phyloP scores from a whole-genome alignment of 2,888 invertebrate genomes.

The Macrophya alboannulata region DNA sequence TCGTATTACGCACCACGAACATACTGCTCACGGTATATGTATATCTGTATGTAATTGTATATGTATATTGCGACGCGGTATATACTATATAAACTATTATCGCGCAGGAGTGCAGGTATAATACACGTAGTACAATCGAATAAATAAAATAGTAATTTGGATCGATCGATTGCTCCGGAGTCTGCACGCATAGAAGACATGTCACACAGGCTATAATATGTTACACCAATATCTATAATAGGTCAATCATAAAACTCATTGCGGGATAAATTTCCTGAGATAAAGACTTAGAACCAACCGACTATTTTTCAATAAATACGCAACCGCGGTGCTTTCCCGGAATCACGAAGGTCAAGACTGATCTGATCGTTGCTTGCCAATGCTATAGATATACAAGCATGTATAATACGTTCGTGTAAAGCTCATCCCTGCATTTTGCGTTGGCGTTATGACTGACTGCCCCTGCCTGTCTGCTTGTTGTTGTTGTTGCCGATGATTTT shows the following conservation, averaged over 20 bases:
- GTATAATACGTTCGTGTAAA: background rate
- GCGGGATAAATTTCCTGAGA: background rate
- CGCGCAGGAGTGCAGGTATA: too few species aligned
- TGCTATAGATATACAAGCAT: too few species aligned
- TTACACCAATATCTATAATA: background rate
- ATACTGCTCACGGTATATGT: background rate
- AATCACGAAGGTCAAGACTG: conserved; percentile 40
- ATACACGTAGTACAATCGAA: background rate
- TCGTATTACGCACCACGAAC: background rate
- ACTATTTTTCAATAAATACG: conserved; percentile 2
- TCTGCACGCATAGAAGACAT: background rate
- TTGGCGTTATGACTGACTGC: background rate
- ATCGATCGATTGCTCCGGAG: background rate
- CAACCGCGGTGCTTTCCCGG: background rate
- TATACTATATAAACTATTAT: background rate
- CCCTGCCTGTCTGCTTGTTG: background rate
- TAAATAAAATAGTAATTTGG: background rate
- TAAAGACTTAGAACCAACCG: background rate
- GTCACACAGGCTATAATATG: too few species aligned
- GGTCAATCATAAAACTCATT: background rate
- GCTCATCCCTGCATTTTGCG: conserved; percentile 14
- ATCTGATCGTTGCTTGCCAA: background rate
- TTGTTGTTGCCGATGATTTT: background rate
- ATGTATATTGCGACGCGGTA: background rate
- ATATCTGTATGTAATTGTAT: background rate